These are phyloP conservation scores for Hippocampus comes DNA, from an alignment of 2,113 vertebrate genomes.

Conservation along the genomic window DNA sequence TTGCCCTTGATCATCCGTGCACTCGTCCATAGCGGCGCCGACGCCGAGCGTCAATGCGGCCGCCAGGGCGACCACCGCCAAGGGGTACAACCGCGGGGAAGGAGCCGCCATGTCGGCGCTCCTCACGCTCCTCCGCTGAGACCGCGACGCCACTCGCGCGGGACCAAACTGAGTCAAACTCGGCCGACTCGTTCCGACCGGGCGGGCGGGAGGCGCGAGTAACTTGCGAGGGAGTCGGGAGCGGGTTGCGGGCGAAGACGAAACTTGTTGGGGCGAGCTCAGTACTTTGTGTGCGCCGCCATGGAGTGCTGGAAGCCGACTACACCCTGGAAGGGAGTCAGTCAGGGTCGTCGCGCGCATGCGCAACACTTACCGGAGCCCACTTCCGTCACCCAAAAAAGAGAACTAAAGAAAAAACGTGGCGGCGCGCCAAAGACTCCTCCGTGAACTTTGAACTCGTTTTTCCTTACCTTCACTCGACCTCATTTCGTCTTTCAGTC, in stretches of 20 bases:
- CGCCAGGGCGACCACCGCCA: conserved; percentile 5
- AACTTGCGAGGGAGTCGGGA: not conserved
- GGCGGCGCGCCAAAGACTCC: not conserved
- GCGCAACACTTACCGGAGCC: not conserved
- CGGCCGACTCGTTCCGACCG: not conserved
- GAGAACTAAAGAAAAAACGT: not conserved
- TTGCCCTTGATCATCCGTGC: conserved; percentile 72
- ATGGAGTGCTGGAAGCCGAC: conserved; percentile 57
- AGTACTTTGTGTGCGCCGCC: conserved; percentile 64
- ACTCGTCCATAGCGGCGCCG: conserved; percentile 87
- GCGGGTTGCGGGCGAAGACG: not conserved
- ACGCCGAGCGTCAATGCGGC: conserved; percentile 42
- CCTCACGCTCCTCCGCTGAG: not conserved
- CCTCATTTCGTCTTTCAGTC: not conserved
- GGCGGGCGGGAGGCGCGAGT: not conserved
- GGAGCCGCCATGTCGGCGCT: conserved; percentile 41
- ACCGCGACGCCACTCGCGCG: not conserved
- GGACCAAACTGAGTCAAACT: not conserved
- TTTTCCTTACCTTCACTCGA: too few species aligned
- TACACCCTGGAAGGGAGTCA: conserved; percentile 58
- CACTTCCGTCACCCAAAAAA: not conserved
- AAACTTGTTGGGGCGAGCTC: conserved; percentile 2
- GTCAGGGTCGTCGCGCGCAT: conserved; percentile 65
- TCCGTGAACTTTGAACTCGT: not conserved
- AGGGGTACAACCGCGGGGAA: conserved; percentile 40